Percentiles rank a stretch among this genome's conserved stretches.
phyloP scores from a whole-genome alignment of 2,888 invertebrate genomes.

The Serrognathus titanus region DNA sequence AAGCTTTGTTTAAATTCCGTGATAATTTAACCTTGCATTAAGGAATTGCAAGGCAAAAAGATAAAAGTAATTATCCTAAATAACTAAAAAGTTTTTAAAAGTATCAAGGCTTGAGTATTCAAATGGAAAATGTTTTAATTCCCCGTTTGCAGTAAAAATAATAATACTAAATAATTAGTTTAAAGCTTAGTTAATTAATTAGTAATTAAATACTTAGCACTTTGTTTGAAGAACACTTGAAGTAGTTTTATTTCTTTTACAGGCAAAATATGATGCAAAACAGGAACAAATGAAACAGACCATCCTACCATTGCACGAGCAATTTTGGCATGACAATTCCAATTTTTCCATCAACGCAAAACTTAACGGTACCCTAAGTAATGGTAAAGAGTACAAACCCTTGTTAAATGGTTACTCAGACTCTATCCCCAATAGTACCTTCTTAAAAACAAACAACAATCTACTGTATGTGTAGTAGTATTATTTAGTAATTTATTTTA shows the following conservation, averaged over 20 bases:
- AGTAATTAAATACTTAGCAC: no score
- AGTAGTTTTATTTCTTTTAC: constrained; percentile 28
- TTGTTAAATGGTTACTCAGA: constrained; percentile 26
- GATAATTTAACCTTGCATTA: no score
- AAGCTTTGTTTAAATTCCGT: no score
- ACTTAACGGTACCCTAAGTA: constrained; percentile 29
- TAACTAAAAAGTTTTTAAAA: no score
- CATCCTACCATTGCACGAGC: constrained; percentile 54
- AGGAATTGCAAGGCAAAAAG: no score
- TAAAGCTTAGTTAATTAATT: no score
- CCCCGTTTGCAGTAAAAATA: no score
- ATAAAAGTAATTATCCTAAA: no score
- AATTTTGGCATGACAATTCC: constrained; percentile 43
- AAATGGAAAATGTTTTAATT: no score
- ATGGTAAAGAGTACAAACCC: constrained; percentile 28
- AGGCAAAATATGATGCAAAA: constrained; percentile 71
- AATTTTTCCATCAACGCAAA: constrained; percentile 11
- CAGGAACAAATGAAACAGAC: constrained; percentile 51
- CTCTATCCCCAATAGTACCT: background rate
- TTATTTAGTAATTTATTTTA: constrained; percentile 8
- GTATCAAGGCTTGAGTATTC: no score
- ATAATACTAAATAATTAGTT: no score
- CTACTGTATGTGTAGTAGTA: constrained; percentile 36
- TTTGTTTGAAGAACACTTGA: no score
- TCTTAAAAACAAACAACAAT: constrained; percentile 35